Conservation (phyloP, 2,113 vertebrate genomes). For the Cephalopholis sonnerati region DNA sequence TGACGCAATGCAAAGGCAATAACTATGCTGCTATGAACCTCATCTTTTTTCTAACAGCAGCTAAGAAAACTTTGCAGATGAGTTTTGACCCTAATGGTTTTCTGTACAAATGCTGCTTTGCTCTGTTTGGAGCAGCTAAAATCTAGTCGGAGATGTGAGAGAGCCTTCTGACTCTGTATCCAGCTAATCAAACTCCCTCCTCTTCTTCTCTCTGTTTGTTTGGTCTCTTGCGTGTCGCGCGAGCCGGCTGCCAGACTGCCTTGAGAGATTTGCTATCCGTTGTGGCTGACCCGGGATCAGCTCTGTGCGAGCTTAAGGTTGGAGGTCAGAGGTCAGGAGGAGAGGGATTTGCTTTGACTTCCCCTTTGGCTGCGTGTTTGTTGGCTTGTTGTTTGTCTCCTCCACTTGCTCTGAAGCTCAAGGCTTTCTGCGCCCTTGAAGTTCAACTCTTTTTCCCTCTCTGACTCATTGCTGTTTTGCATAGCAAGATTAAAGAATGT, state of each 20-base stretch:
- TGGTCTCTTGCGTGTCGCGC: background rate
- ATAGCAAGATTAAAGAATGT: background rate
- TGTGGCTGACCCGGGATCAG: constrained; percentile 3
- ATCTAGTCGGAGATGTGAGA: background rate
- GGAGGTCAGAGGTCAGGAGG: constrained; percentile 7
- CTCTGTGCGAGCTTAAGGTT: background rate
- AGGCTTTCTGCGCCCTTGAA: constrained; percentile 29
- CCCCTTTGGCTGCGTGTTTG: constrained; percentile 4
- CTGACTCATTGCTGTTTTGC: constrained; percentile 19
- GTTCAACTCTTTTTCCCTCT: background rate
- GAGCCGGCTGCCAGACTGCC: too few relatives aligned
- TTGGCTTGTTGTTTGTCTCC: constrained; percentile 7
- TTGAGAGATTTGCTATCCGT: background rate
- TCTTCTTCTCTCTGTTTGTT: background rate
- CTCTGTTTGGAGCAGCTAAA: background rate
- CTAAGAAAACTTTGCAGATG: background rate
- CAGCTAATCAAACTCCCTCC: background rate
- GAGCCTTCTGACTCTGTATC: background rate
- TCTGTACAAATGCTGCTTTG: background rate
- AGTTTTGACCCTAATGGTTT: background rate
- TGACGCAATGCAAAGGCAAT: background rate
- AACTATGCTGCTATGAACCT: background rate
- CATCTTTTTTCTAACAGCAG: background rate
- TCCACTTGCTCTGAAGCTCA: constrained; percentile 18
- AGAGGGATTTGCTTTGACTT: constrained; percentile 18